Evolutionary conservation across 1,140 invertebrate genomes (phyloP), one percentile per base, ranked within the genome.

Genomic region (Bombus haemorrhoidalis): DNA sequence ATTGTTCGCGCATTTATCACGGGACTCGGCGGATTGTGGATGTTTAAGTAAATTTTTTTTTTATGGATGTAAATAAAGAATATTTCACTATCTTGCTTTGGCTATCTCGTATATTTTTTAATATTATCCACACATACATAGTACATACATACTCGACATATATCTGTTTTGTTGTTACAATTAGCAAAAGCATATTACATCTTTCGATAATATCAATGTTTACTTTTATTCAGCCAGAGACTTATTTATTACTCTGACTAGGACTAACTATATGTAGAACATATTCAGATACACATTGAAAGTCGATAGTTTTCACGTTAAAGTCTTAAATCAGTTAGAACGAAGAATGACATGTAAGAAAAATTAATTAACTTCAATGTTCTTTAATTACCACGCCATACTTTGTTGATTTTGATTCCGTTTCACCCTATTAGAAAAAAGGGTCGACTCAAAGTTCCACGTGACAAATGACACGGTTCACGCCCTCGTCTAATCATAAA

Each of bases 401-500:
- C n/a, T 15, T 32, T n/a, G n/a, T 37, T 37, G 34, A 39, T 37
- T 69, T 39, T 39, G 34, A 68, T 37, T 22, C 68, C 68, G 5
- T 37, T 10, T 69, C 3, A 4, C 37, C 22, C 34, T 28, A 10
- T 37, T 10, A 69, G 22, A 10, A 37, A 28, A 28, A 28, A 39
- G 8, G 28, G 28, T 12, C 22, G 28, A 1, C 37, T 69, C n/a
- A 32, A 37, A 62, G 32, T 18, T 72, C 41, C 41, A 39, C 47
- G 22, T 43, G 32, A 80, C 68, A 64, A 64, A 85, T 41, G 59
- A 76, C 81, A 47, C 41, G 32, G 32, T 62, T 37, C 64, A 47
- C 47, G 68, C 47, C 75, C 83, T 15, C 1, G 12, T n/a, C 22
- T 39, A 28, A 18, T 62, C 83, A 57, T 85, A 85, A 85, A 85